These are phyloP conservation scores for Epinephelus lanceolatus DNA, from an alignment of 2,113 vertebrate species.

Conservation along the genomic window DNA sequence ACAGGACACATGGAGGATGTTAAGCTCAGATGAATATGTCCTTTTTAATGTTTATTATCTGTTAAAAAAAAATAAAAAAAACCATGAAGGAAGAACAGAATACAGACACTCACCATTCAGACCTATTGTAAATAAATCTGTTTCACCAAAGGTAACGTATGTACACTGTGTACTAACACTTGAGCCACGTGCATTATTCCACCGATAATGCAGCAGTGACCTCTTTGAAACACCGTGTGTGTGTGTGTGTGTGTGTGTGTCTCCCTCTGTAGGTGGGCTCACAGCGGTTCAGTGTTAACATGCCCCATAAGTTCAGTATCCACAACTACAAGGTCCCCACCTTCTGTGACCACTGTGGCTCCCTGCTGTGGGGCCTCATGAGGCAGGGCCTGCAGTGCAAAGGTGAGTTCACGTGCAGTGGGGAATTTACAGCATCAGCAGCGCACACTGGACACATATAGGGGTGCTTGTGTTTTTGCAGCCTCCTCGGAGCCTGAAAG, in stretches of 20 bases:
- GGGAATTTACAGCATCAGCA: neutral
- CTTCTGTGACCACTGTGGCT: conserved; percentile 99
- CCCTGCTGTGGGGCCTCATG: conserved; percentile 97
- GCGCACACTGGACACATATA: neutral
- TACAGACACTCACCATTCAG: neutral
- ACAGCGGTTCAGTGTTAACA: conserved; percentile 98
- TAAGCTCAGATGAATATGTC: neutral
- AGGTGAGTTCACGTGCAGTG: conserved; percentile 83
- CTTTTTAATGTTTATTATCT: neutral
- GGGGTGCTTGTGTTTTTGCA: neutral
- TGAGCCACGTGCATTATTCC: conserved; percentile 32
- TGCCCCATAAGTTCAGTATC: conserved; percentile 99
- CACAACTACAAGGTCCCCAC: conserved; percentile 99
- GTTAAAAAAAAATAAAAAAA: neutral
- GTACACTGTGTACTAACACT: conserved; percentile 16
- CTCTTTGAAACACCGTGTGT: conserved; percentile 32
- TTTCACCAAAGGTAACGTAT: conserved; percentile 1
- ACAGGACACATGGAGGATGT: neutral
- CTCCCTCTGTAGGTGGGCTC: conserved; percentile 92
- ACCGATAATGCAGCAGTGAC: conserved; percentile 27
- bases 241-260: conserved; percentile 64
- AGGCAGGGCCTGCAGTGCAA: conserved; percentile 99
- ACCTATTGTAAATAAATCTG: neutral
- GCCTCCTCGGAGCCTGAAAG: neutral
- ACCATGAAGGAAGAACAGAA: neutral